These are phyloP conservation scores for Pangasius larnaudii DNA, from an alignment of 2,797 vertebrate species.

Conservation along the genomic window DNA sequence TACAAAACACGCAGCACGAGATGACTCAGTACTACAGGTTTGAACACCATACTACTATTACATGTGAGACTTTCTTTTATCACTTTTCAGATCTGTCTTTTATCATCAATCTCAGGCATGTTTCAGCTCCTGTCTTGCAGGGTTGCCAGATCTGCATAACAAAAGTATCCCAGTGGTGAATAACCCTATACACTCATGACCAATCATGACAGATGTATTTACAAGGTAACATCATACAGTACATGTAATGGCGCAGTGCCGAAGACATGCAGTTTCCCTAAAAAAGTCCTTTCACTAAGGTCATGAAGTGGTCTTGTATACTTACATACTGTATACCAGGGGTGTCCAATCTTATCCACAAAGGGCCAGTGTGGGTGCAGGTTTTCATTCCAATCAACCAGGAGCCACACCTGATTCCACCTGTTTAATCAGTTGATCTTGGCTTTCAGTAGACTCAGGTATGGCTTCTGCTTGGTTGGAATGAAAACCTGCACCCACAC, in stretches of 20 bases:
- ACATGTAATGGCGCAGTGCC: neutral
- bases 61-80: neutral
- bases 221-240: too few species aligned
- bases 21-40: constrained; percentile 50
- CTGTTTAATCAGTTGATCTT: too few species aligned
- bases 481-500: too few species aligned
- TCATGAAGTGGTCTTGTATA: neutral
- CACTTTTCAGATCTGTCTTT: neutral
- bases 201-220: neutral
- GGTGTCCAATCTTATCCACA: too few species aligned
- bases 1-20: neutral
- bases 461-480: too few species aligned
- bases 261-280: neutral
- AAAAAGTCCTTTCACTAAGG: neutral
- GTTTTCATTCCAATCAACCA: too few species aligned
- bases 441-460: too few species aligned
- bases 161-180: neutral
- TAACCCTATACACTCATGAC: neutral
- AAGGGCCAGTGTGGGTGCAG: too few species aligned
- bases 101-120: neutral
- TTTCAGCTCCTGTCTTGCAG: neutral
- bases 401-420: too few species aligned
- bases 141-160: neutral
- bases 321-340: neutral
- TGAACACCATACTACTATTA: constrained; percentile 37